Evolutionary conservation across 2,113 vertebrate species (phyloP).

Genomic region (Aegithalos caudatus): DNA sequence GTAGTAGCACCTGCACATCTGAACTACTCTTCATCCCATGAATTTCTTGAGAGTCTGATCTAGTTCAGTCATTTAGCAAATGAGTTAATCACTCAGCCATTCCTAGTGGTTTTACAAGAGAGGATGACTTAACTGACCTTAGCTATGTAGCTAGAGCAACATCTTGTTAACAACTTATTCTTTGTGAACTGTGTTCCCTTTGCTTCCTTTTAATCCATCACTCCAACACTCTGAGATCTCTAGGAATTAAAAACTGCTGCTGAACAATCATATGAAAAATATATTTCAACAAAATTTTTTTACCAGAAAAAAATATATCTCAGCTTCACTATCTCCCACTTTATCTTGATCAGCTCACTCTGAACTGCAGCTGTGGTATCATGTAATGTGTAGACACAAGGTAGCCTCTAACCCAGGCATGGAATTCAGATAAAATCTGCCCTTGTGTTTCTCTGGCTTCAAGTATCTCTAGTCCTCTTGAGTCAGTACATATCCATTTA

Average conservation of each 20-base stretch:
- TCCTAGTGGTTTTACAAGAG: slow-evolving; percentile 45
- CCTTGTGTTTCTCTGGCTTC: background rate
- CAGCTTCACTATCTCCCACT: background rate
- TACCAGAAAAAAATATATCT: background rate
- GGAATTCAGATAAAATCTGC: background rate
- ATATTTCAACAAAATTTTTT: background rate
- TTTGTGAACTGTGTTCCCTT: background rate
- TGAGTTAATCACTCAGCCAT: slow-evolving; percentile 69
- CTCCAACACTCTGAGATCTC: background rate
- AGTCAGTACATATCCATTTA: background rate
- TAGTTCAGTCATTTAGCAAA: slow-evolving; percentile 62
- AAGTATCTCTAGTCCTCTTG: background rate
- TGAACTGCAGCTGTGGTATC: background rate
- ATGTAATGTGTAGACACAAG: background rate
- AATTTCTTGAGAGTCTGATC: slow-evolving; percentile 65
- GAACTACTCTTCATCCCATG: slow-evolving; percentile 24
- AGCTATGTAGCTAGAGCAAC: background rate
- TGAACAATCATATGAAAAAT: background rate
- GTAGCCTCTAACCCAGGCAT: background rate
- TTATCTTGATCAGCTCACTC: background rate
- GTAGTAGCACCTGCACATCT: slow-evolving; percentile 67
- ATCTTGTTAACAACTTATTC: background rate
- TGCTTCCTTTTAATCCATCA: background rate
- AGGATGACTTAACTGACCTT: slow-evolving; percentile 38
- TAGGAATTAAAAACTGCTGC: background rate